Conservation (phyloP, 2,888 invertebrate genomes). For the Lycocerus yunnanus region DNA sequence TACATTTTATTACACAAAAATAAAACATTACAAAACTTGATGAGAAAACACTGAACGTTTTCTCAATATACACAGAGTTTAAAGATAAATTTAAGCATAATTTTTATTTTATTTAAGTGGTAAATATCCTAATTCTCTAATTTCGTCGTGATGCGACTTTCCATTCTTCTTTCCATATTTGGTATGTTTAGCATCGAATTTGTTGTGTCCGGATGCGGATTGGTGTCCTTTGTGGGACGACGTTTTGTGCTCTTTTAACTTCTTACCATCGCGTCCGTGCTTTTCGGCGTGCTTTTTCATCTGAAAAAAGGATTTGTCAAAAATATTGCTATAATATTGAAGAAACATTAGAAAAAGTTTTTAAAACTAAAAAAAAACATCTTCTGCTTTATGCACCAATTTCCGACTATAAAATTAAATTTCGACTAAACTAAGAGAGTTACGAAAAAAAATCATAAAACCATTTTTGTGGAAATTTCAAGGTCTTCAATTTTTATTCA, state of each 20-base stretch:
- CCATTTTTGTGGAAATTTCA: too few species aligned
- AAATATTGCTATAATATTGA: too few species aligned
- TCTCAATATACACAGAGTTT: background rate
- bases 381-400: too few species aligned
- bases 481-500: background rate
- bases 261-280: conserved; percentile 47
- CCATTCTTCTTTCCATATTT: conserved; percentile 47
- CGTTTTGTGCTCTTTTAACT: conserved; percentile 45
- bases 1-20: background rate
- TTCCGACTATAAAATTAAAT: background rate
- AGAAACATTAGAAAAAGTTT: too few species aligned
- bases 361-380: too few species aligned
- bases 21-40: background rate
- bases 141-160: background rate
- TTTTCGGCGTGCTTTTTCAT: conserved; percentile 43
- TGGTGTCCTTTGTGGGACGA: conserved; percentile 48
- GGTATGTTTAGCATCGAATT: conserved; percentile 43
- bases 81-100: background rate
- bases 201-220: conserved; percentile 42
- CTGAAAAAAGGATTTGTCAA: conserved; percentile 22
- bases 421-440: background rate
- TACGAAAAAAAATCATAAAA: background rate
- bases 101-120: background rate
- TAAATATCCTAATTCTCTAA: background rate
- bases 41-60: background rate